Evolutionary conservation across 2,888 invertebrate species (phyloP).

Genomic region (Nebria salina): DNA sequence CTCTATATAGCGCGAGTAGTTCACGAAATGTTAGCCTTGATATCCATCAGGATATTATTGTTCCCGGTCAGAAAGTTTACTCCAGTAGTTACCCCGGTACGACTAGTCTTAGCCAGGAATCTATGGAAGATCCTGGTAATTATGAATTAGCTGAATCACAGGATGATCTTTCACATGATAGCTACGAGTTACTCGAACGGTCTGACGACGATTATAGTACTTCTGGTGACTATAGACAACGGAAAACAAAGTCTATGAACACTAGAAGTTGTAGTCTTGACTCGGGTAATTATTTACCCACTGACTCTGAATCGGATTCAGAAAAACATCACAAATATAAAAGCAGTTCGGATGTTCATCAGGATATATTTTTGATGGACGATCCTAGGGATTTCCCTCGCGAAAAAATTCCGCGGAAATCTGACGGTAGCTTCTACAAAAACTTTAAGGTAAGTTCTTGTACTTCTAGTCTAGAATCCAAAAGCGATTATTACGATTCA

Average conservation of each 20-base stretch:
- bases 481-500: constrained; percentile 74
- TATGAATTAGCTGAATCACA: constrained; percentile 77
- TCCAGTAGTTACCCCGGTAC: constrained; percentile 89
- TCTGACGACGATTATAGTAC: constrained; percentile 71
- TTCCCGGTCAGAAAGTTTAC: constrained; percentile 78
- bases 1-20: constrained; percentile 70
- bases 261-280: constrained; percentile 77
- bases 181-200: constrained; percentile 85
- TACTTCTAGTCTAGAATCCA: constrained; percentile 76
- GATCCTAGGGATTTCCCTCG: constrained; percentile 79
- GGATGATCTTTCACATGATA: constrained; percentile 88
- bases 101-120: constrained; percentile 71
- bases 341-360: constrained; percentile 75
- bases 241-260: constrained; percentile 56
- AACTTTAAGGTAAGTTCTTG: constrained; percentile 74
- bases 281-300: constrained; percentile 80
- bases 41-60: constrained; percentile 72
- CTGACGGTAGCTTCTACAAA: constrained; percentile 78
- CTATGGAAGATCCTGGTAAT: constrained; percentile 71
- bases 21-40: constrained; percentile 73
- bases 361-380: constrained; percentile 81
- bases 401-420: constrained; percentile 76
- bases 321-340: constrained; percentile 72
- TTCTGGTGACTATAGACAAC: constrained; percentile 56
- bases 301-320: constrained; percentile 74